Percentiles rank a stretch among this genome's conserved stretches.
phyloP scores from a whole-genome alignment of 2,113 vertebrate species.

The Alligator mississippiensis region DNA sequence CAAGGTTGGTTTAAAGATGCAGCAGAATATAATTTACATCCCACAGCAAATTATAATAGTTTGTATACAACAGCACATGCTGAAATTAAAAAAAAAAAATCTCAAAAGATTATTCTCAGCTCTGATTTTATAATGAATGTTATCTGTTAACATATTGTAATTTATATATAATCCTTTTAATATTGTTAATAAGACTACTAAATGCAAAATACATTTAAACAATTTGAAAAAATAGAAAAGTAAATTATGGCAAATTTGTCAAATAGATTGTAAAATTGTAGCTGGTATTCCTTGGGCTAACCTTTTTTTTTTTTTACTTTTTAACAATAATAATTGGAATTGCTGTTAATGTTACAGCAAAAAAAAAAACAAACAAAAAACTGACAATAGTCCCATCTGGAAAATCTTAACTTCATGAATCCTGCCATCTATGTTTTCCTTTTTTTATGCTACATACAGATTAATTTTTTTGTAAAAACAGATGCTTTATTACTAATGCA shows the following conservation, averaged over 20 bases:
- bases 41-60: neutral
- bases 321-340: neutral
- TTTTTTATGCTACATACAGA: neutral
- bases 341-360: constrained; percentile 59
- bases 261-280: neutral
- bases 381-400: neutral
- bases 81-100: neutral
- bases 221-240: neutral
- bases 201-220: neutral
- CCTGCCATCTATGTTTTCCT: neutral
- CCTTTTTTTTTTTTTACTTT: neutral
- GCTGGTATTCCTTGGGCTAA: neutral
- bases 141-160: neutral
- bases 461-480: neutral
- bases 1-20: no score
- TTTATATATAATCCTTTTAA: neutral
- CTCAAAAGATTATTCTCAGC: neutral
- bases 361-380: neutral
- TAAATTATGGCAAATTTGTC: neutral
- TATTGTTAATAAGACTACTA: neutral
- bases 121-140: neutral
- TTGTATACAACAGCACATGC: neutral
- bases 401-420: neutral
- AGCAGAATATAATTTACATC: no score
- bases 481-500: neutral